A percentile compares a stretch with the other conserved stretches of the same genome.
phyloP scores from a whole-genome alignment of 2,113 vertebrate species.

The Alaudala cheleensis region DNA sequence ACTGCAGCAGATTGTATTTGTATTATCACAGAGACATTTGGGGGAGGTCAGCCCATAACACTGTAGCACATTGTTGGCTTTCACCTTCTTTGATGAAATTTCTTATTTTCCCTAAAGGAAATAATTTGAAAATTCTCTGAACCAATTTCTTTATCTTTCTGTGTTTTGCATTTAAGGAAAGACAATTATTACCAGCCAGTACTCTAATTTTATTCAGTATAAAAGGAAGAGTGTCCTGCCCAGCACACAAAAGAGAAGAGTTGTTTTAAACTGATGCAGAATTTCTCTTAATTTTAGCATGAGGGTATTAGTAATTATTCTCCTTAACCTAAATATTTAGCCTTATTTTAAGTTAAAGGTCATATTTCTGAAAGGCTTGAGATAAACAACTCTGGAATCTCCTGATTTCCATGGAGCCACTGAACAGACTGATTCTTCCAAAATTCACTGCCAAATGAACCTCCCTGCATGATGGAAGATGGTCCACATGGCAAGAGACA shows the following conservation, averaged over 20 bases:
- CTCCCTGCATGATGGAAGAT: background rate
- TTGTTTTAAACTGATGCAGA: background rate
- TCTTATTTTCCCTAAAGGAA: background rate
- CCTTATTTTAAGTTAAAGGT: background rate
- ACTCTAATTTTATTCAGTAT: background rate
- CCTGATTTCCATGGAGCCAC: background rate
- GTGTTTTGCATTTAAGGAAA: background rate
- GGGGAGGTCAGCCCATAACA: background rate
- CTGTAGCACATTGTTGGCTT: background rate
- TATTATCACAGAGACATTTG: background rate
- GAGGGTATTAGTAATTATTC: background rate
- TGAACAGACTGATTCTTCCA: background rate
- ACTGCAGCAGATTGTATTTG: slow-evolving; percentile 14
- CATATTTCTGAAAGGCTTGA: background rate
- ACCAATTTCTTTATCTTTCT: background rate
- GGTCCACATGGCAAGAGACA: background rate
- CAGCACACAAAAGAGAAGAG: background rate
- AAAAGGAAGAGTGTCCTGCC: background rate
- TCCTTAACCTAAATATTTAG: background rate
- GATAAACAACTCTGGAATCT: background rate
- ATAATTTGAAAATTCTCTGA: background rate
- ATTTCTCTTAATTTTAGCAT: background rate
- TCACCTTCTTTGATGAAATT: background rate
- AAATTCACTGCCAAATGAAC: background rate
- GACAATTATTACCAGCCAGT: background rate